These are phyloP conservation scores for Harpalus rufipes DNA, from an alignment of 2,888 invertebrate genomes.

Conservation along the genomic window DNA sequence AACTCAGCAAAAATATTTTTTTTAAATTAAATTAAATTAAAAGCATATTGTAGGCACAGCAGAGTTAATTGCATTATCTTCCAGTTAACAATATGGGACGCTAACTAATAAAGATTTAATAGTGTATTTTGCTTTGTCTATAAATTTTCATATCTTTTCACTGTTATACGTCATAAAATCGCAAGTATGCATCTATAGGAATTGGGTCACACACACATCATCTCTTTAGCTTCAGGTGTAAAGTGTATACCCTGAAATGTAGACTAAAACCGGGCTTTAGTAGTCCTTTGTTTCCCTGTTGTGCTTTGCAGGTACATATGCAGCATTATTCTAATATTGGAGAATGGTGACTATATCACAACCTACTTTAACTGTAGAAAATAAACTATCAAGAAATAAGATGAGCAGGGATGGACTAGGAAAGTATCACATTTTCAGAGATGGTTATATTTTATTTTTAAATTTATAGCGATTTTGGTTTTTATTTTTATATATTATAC, in stretches of 20 bases:
- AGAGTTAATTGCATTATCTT: background rate
- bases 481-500: too few species aligned
- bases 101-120: background rate
- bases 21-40: too few species aligned
- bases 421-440: too few species aligned
- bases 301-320: background rate
- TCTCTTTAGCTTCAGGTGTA: conserved; percentile 13
- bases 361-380: conserved; percentile 53
- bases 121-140: background rate
- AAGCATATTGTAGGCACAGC: background rate
- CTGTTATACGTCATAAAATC: conserved; percentile 2
- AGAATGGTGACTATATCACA: conserved; percentile 56
- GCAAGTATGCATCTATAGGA: background rate
- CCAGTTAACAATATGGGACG: background rate
- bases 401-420: background rate
- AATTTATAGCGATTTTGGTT: too few species aligned
- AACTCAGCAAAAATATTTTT: too few species aligned
- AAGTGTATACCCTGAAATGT: background rate
- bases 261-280: background rate
- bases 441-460: too few species aligned
- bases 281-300: conserved; percentile 19
- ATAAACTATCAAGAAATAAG: background rate
- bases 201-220: conserved; percentile 13
- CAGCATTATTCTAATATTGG: conserved; percentile 59
- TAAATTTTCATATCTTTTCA: background rate